Evolutionary conservation across 2,113 vertebrate genomes (phyloP).

Genomic region (Riparia riparia): DNA sequence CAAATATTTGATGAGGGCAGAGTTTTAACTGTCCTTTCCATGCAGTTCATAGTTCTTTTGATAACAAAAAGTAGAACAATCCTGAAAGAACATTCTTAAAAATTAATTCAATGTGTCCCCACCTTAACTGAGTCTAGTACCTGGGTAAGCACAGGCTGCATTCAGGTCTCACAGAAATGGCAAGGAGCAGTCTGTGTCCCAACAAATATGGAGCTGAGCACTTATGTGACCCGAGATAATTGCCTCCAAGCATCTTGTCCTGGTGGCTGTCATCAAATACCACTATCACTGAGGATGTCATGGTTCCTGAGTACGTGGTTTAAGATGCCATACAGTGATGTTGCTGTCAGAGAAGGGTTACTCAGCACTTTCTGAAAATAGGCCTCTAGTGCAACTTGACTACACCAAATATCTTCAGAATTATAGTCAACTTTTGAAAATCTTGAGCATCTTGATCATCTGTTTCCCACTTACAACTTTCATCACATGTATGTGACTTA

Average conservation of each 20-base stretch:
- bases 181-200: neutral
- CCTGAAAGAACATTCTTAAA: neutral
- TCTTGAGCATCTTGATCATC: neutral
- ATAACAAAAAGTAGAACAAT: neutral
- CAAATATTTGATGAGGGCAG: neutral
- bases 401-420: neutral
- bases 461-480: neutral
- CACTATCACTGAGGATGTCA: neutral
- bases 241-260: neutral
- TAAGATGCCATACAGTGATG: neutral
- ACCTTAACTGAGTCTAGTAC: neutral
- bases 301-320: fast-evolving
- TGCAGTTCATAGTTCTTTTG: neutral
- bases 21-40: neutral
- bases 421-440: neutral
- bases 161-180: neutral
- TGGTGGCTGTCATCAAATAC: neutral
- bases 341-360: neutral
- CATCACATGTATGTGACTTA: neutral
- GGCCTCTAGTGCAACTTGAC: neutral
- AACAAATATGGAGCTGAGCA: neutral
- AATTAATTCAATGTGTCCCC: neutral
- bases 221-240: neutral
- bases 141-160: neutral
- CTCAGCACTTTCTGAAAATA: neutral